phyloP scores from a whole-genome alignment of 2,888 invertebrate species.

The Stomorhina lunata region DNA sequence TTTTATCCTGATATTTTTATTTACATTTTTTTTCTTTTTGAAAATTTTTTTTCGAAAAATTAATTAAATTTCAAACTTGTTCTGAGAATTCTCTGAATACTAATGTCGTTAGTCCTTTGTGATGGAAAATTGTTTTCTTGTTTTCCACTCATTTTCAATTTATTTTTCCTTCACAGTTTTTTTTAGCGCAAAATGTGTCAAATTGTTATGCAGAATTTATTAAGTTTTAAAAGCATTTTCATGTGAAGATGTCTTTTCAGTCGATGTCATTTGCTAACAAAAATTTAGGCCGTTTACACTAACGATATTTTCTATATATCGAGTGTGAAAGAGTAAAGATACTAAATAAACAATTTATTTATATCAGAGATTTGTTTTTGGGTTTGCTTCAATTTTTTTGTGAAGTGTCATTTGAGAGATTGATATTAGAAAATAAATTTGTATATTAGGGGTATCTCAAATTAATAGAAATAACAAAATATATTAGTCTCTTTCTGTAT shows the following conservation, averaged over 20 bases:
- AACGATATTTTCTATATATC: background rate
- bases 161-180: background rate
- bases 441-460: no score
- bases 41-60: no score
- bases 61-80: no score
- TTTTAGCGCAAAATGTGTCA: constrained; percentile 34
- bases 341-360: background rate
- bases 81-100: no score
- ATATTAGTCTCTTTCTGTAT: no score
- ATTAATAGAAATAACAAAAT: no score
- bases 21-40: no score
- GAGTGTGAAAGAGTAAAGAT: background rate
- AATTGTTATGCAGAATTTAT: constrained; percentile 60
- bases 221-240: constrained; percentile 61
- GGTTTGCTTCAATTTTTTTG: no score
- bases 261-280: background rate
- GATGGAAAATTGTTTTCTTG: background rate
- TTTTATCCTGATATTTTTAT: no score
- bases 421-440: no score
- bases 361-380: background rate
- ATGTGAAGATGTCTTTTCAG: constrained; percentile 38
- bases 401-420: no score
- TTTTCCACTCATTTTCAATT: background rate
- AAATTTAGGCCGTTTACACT: constrained; percentile 31
- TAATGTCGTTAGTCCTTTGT: no score